These are phyloP conservation scores for Tipula unca DNA, from an alignment of 2,888 invertebrate species.

Conservation along the genomic window DNA sequence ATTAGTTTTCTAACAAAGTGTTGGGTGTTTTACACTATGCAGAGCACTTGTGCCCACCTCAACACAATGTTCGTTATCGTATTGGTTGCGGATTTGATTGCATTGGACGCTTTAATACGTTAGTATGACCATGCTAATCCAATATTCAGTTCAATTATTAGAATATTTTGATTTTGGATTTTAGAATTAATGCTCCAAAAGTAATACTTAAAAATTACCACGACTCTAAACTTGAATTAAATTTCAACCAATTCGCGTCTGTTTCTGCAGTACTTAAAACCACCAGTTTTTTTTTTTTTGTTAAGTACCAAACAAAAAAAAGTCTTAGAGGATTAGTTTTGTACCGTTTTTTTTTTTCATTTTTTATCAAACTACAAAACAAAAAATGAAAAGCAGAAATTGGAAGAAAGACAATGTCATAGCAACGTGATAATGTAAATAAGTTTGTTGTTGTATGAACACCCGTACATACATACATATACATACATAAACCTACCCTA, in stretches of 20 bases:
- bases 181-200: too few species aligned
- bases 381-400: background rate
- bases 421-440: constrained; percentile 4
- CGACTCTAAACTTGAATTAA: too few species aligned
- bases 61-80: too few species aligned
- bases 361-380: background rate
- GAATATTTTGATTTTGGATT: too few species aligned
- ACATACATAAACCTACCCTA: background rate
- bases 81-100: too few species aligned
- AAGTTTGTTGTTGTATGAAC: background rate
- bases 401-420: background rate
- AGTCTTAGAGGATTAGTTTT: constrained; percentile 14
- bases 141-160: too few species aligned
- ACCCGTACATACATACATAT: background rate
- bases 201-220: too few species aligned
- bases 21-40: too few species aligned
- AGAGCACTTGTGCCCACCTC: too few species aligned
- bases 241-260: background rate
- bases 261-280: background rate
- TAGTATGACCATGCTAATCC: too few species aligned
- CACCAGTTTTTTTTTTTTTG: background rate
- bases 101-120: too few species aligned
- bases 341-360: background rate
- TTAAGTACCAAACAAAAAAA: constrained; percentile 1
- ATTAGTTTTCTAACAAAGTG: background rate